Base-by-base conservation (phyloP, 1,140 invertebrate genomes). In the Aphelinus certus region DNA sequence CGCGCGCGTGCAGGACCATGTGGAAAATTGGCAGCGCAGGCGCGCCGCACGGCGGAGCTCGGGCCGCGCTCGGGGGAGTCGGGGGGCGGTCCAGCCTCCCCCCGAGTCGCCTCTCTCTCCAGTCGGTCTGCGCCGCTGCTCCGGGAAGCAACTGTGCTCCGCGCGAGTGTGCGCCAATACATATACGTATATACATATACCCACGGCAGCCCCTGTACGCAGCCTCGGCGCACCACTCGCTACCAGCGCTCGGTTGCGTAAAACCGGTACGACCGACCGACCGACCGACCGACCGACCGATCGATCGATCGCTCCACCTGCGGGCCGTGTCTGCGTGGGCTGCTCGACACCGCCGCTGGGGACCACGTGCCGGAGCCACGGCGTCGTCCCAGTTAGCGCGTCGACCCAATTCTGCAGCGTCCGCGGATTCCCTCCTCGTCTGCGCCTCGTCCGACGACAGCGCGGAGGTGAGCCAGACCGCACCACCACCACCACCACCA, bases 1-100 rank as follows among this genome's bases (percentile, higher is more conserved):
- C 7, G 55, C n/a, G 62, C 2, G 42, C 3, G 55, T 1, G 48
- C 53, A 63, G 69, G 79, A 79, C 77, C 82, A 81, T 82, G 82
- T 82, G 79, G 79, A 80, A 83, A 81, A 82, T 81, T 79, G 78
- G 80, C 73, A 78, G 81, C 82, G 81, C 83, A 81, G 76, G 81
- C 82, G 82, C 51, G 51, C 51, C 9, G 51, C 9, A 53, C 77
- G 76, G 79, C 72, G 71, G 9, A 53, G 51, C 75, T 73, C 76
- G 76, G 67, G 74, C 81, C 73, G 69, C 66, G 49, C 68, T 68
- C 66, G 26, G 26, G 26, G 26, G 26, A 26, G 26, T 26, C 26
- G 26, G 26, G 26, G 26, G 26, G 26, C 67, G 77, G 71, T 75
- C 76, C 66, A 76, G 76, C 75, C 79, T 78, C 78, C 79, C 72